These are phyloP conservation scores for Cremastinae sp. DNA, from an alignment of 2,888 invertebrate genomes.

Conservation along the genomic window DNA sequence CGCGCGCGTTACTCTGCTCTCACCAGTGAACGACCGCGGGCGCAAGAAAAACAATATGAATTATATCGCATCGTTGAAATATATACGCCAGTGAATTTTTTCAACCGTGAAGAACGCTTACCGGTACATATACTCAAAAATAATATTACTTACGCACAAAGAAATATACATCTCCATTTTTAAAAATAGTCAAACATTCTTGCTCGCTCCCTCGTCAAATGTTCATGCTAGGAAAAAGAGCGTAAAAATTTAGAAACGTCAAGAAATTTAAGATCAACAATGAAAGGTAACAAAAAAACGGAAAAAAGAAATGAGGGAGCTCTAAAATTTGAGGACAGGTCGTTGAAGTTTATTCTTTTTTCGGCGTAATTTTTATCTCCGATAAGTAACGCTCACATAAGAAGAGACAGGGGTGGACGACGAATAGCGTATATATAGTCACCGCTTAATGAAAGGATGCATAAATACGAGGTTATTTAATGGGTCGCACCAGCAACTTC, in stretches of 20 bases:
- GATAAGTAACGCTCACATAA: conserved; percentile 21
- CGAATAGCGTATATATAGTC: conserved; percentile 61
- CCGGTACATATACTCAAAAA: background rate
- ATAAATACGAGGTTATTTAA: conserved; percentile 73
- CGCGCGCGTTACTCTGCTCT: background rate
- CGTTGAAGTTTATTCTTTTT: conserved; percentile 14
- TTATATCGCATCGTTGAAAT: conserved; percentile 3
- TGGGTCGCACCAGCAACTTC: conserved; percentile 57
- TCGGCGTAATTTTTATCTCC: conserved; percentile 1
- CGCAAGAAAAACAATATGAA: background rate
- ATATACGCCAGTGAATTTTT: conserved; percentile 1
- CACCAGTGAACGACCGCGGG: background rate
- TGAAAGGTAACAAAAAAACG: conserved; percentile 18
- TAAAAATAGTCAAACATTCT: too few species aligned
- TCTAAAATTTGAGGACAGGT: background rate
- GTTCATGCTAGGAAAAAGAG: too few species aligned
- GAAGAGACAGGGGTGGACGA: conserved; percentile 28
- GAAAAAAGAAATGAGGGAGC: too few species aligned
- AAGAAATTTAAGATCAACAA: background rate
- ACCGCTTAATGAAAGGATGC: conserved; percentile 71
- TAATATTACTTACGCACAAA: too few species aligned
- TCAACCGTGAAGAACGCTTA: background rate
- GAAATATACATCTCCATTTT: conserved; percentile 24
- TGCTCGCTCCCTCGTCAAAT: too few species aligned
- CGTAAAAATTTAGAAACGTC: background rate